A percentile compares a stretch with the other conserved stretches of the same genome.
These are phyloP conservation scores for Brachylomia viminalis DNA, from an alignment of 2,888 invertebrate genomes.

Conservation along the genomic window DNA sequence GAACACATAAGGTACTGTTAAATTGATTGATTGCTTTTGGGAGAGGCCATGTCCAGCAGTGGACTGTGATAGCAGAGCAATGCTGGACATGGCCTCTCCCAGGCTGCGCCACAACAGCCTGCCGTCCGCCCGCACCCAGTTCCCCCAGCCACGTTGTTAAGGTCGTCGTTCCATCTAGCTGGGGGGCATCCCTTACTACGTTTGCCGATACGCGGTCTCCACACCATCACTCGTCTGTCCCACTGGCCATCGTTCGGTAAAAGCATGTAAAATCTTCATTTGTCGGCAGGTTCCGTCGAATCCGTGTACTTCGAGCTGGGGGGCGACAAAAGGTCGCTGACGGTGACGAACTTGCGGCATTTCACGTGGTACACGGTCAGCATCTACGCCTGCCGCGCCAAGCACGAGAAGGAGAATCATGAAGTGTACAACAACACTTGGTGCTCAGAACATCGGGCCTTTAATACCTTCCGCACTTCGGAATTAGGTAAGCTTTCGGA, in stretches of 20 bases:
- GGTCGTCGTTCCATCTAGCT: neutral
- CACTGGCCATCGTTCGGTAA: neutral
- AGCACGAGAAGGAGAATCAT: slow-evolving; percentile 88
- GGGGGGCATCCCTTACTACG: neutral
- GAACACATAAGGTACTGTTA: neutral
- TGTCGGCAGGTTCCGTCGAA: slow-evolving; percentile 79
- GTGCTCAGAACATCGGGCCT: slow-evolving; percentile 87
- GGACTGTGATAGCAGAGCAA: too few species aligned
- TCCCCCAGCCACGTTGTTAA: neutral
- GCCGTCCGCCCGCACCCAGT: neutral
- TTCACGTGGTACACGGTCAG: slow-evolving; percentile 94
- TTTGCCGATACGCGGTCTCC: neutral
- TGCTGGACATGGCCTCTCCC: too few species aligned
- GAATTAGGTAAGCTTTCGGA: slow-evolving; percentile 73
- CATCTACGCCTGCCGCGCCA: slow-evolving; percentile 94
- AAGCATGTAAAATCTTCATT: slow-evolving; percentile 17
- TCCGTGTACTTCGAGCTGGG: slow-evolving; percentile 86
- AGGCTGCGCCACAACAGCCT: neutral
- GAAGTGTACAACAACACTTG: slow-evolving; percentile 79
- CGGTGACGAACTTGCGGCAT: slow-evolving; percentile 91
- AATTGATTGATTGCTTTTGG: neutral
- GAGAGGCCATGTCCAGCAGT: too few species aligned
- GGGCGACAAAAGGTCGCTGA: slow-evolving; percentile 83
- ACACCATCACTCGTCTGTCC: neutral
- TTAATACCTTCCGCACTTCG: slow-evolving; percentile 82